Conservation (phyloP, 2,113 vertebrate species). For the Oncorhynchus kisutch region DNA sequence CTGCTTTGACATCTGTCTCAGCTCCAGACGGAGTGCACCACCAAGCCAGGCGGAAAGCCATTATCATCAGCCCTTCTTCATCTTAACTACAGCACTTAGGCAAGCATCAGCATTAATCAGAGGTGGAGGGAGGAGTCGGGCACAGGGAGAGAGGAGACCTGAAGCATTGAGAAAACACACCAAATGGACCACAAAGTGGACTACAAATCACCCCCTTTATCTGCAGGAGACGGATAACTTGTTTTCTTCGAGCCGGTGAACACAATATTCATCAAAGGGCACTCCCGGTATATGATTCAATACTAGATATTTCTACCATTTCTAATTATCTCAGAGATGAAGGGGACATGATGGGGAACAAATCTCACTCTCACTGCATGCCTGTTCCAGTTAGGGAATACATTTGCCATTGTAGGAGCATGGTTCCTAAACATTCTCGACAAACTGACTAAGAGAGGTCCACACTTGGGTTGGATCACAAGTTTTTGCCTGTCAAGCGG, state of each 20-base stretch:
- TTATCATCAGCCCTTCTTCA: conserved; percentile 57
- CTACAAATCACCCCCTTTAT: conserved; percentile 64
- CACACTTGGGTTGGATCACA: not conserved
- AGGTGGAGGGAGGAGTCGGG: conserved; percentile 1
- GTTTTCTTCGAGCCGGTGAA: conserved; percentile 59
- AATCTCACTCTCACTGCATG: conserved; percentile 42
- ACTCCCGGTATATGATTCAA: conserved; percentile 56
- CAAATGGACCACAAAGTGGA: conserved; percentile 45
- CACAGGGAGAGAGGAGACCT: not conserved
- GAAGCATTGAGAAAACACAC: conserved; percentile 16
- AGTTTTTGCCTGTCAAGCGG: not conserved
- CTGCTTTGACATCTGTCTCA: conserved; percentile 25
- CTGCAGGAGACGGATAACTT: conserved; percentile 60
- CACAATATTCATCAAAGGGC: conserved; percentile 63
- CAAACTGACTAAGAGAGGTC: not conserved
- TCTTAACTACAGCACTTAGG: conserved; percentile 51
- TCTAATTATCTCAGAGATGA: too few species aligned
- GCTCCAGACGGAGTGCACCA: conserved; percentile 28
- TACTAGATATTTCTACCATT: too few species aligned
- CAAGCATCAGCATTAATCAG: conserved; percentile 53
- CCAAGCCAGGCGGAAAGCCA: conserved; percentile 36
- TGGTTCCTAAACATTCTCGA: not conserved
- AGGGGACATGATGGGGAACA: too few species aligned
- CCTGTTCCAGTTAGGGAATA: conserved; percentile 30
- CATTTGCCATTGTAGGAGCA: conserved; percentile 3